Percentiles rank a stretch among this genome's conserved stretches.
These are phyloP conservation scores for Geopemphigus sp. DNA, from an alignment of 1,140 invertebrate species.

Conservation along the genomic window DNA sequence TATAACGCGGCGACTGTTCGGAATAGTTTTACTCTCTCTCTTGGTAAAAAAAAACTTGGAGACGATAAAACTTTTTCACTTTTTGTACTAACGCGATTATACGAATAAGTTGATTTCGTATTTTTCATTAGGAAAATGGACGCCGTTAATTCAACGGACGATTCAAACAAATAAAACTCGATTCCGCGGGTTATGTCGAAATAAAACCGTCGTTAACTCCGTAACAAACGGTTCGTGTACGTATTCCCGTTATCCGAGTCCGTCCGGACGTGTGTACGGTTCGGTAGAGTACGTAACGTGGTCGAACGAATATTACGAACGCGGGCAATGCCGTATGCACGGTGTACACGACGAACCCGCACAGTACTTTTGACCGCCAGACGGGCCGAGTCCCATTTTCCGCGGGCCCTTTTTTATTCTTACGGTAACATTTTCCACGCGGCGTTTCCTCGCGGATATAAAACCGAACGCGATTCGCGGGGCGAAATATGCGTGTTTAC, in stretches of 20 bases:
- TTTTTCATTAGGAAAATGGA: slow-evolving; percentile 14
- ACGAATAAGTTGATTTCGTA: slow-evolving; percentile 5
- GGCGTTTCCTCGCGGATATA: neutral
- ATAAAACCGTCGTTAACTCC: neutral
- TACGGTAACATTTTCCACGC: neutral
- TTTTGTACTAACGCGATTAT: slow-evolving; percentile 19
- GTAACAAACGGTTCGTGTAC: neutral
- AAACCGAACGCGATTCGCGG: neutral
- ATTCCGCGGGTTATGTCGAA: neutral
- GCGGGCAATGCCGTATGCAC: no score
- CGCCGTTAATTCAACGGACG: slow-evolving; percentile 4
- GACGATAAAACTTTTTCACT: slow-evolving; percentile 12
- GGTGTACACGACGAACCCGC: no score
- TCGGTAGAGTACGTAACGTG: neutral
- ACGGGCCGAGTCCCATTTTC: no score
- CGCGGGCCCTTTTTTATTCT: no score
- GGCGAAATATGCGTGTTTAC: slow-evolving; percentile 6
- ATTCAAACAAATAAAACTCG: neutral
- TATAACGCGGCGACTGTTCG: neutral
- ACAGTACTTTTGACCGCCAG: no score
- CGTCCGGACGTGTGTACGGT: neutral
- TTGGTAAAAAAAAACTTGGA: neutral
- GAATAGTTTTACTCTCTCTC: neutral
- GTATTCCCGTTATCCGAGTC: neutral
- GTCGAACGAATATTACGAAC: neutral